Evolutionary conservation across 2,888 invertebrate species (phyloP), one percentile per base, ranked within the genome.

Genomic region (Tinea pellionella): DNA sequence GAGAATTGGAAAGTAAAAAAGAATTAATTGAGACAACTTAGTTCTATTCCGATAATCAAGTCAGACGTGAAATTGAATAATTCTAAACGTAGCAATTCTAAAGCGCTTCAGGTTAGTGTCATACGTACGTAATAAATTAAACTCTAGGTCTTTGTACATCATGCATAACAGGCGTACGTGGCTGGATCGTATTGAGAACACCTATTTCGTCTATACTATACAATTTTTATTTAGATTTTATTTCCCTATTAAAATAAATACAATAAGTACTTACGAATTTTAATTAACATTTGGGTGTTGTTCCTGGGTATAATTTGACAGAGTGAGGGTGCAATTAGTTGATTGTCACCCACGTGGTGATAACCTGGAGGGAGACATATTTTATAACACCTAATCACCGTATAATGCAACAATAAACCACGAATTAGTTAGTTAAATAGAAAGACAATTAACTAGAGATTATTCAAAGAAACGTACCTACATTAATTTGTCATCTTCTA

Each of bases 331-430:
- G 61, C 65, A 65, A 68, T 68, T 66, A 67, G 65, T 64, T 65
- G 64, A 67, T 66, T 68, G 66, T 67, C 66, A 64, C 62, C 63
- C 19, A 2, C 37, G 37, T n/a, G 4, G 55, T 19, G 12, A 55
- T 55, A 18, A 19, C 24, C 24, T 24, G 9, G 9, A 37, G 37
- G 37, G 37, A 37, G 2, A 37, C 11, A 65, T 62, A 60, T 61
- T 64, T 67, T 65, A 67, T 63, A 61, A 58, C 58, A 59, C 30
- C 61, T 6, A 60, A 62, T 62, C 61, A 65, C 65, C n/a, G 13
- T 47, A 47, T 47, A 47, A 47, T 51, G n/a, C 16, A 51, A 24
- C 24, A 24, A 24, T 24, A 63, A 64, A 64, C 64, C 64, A 64
- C 59, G 60, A 63, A 42, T 51, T 51, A 18, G 18, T 3, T 18